Base-by-base conservation (phyloP, 64 coral and sea anemone genomes). In the Actinia tenebrosa region DNA sequence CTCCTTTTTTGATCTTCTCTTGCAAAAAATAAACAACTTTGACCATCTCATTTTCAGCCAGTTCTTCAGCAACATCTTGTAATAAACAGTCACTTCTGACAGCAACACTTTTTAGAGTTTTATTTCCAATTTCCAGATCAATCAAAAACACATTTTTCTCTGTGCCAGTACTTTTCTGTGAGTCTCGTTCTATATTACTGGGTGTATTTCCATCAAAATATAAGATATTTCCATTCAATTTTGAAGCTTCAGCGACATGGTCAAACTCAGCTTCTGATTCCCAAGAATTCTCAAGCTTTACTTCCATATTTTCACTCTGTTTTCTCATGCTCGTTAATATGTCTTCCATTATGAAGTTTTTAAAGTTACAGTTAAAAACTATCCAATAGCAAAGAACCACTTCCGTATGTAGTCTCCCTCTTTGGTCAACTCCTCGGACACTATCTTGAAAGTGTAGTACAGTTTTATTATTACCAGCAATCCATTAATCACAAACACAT, bases 11-110 rank as follows among this genome's bases (percentile, higher is more conserved):
- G 8, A 85, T 58, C 60, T 61, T 85, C 17, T 85, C 60, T 44
- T 85, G 30, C 25, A 85, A 85, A 85, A 42, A 85, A 20, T 85
- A 85, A 44, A 60, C 83, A 16, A 85, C 60, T 62, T 85, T 45
- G 18, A 85, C n/a, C 16, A 26, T 44, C 83, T 85, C 83, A 85
- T 85, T 62, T 16, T 64, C 16, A 22, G 83, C 83, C 16, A 85
- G 30, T 37, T 85, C 53, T 85, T 63, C 60, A 26, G 54, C 60
- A 17, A 63, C 2, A 15, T 85, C 83, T 43, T 64, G 53, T 43
- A 85, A 16, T 22, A 44, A 26, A 44, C 83, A 85, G 25, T 54
- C 83, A 85, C 7, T 3, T 62, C 30, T 64, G 5, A 85, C 14
- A 2, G 83, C 3, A 85, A 85, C 56, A 85, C 63, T 85, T 85